Evolutionary conservation across 2,888 invertebrate species (phyloP), one percentile per base, ranked within the genome.

Genomic region (Meghimatium bilineatum): DNA sequence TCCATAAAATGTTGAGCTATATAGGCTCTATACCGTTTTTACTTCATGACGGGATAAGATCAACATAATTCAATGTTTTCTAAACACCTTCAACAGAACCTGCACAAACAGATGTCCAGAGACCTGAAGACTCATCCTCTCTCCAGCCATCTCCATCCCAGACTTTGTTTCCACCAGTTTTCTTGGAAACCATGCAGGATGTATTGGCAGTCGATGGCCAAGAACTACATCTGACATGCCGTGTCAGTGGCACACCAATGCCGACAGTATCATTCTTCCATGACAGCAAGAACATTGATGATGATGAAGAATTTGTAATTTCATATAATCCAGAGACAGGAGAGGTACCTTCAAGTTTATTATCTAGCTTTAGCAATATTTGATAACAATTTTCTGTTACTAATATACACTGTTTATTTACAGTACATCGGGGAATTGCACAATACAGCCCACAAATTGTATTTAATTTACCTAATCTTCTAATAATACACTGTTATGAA

Each of bases 291-390:
- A 92, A 92, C 85, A 93, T 93, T 80, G 93, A 93, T 86, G 90
- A 92, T 34, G 91, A 91, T 86, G 93, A 93, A 79, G 93, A 93
- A 82, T 93, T 92, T 89, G 92, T 93, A 82, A 92, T 93, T 82
- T 91, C 89, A 44, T 93, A 92, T 87, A 91, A 93, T 87, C 89
- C 90, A 44, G 90, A 92, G 60, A 91, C 92, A 34, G 93, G 93
- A 44, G 90, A 90, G 75, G 89, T 91, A 26, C 74, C 77, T 71
- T 17, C 26, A 32, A 29, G 32, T 17, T 75, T 14, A 14, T 38
- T 23, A 23, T 71, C 8, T 12, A 49, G 44, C 12, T 56, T 10
- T 56, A 20, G 3, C 23, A 20, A 56, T 56, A 2, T 49, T 49
- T 17, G 49, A 12, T 8, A 49, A 49, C 10, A 49, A 12, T 49